A percentile compares a stretch with the other conserved stretches of the same genome.
These are phyloP conservation scores for Phasianus colchicus DNA, from an alignment of 2,113 vertebrate genomes.

Conservation along the genomic window DNA sequence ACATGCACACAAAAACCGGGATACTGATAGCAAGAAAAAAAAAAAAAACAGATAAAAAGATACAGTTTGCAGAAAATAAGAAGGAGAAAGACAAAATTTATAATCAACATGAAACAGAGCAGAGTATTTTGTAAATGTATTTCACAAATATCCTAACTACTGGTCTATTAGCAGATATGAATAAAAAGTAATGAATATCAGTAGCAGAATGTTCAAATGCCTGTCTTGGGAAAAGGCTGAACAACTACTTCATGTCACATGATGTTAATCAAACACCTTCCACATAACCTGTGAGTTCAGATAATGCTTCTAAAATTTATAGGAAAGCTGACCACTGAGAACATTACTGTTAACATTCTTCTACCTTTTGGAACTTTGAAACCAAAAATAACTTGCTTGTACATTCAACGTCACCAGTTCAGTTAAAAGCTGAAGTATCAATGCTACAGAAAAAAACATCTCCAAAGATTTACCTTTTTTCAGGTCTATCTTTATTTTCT, in stretches of 20 bases:
- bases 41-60: not conserved
- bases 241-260: not conserved
- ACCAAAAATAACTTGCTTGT: not conserved
- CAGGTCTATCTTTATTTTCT: constrained; percentile 92
- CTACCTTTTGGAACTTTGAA: not conserved
- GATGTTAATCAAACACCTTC: not conserved
- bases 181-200: not conserved
- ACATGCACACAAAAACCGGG: not conserved
- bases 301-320: not conserved
- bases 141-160: not conserved
- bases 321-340: not conserved
- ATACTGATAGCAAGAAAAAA: not conserved
- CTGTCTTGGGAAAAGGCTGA: not conserved
- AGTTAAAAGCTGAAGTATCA: not conserved
- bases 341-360: not conserved
- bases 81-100: not conserved
- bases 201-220: not conserved
- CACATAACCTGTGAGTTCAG: not conserved
- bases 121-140: not conserved
- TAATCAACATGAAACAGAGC: not conserved
- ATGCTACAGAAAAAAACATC: not conserved
- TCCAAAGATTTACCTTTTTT: constrained; percentile 88
- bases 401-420: not conserved
- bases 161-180: not conserved
- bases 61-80: not conserved